These are phyloP conservation scores for Drosophila nr. perissopoda DNA, from an alignment of 2,888 invertebrate genomes.

Conservation along the genomic window DNA sequence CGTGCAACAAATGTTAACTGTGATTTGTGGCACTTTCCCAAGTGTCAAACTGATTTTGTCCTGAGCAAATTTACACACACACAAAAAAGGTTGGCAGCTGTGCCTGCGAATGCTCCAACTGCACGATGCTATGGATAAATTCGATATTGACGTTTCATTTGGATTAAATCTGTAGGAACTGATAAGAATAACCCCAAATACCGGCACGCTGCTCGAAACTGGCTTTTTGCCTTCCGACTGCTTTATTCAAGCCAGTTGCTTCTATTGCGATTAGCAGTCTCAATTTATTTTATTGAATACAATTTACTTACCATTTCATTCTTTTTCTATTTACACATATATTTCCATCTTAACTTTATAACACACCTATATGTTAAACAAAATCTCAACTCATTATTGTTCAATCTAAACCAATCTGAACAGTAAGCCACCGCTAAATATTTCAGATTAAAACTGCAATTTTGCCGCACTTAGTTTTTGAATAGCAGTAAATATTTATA, in stretches of 20 bases:
- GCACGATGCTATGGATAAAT: slow-evolving; percentile 21
- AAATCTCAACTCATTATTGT: background rate
- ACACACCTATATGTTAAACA: background rate
- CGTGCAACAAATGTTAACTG: slow-evolving; percentile 66
- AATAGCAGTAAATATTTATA: background rate
- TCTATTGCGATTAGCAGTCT: slow-evolving; percentile 52
- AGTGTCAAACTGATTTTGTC: slow-evolving; percentile 63
- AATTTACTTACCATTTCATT: slow-evolving; percentile 64
- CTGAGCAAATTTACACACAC: slow-evolving; percentile 52
- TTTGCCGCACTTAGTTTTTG: background rate
- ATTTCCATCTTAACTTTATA: slow-evolving; percentile 11
- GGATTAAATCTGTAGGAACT: slow-evolving; percentile 13
- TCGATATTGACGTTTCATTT: slow-evolving; percentile 2
- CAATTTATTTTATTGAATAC: slow-evolving; percentile 73
- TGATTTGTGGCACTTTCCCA: slow-evolving; percentile 66
- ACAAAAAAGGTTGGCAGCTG: slow-evolving; percentile 39
- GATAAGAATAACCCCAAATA: slow-evolving; percentile 28
- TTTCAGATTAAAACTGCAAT: background rate
- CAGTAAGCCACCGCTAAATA: background rate
- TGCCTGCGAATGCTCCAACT: background rate
- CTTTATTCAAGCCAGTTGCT: slow-evolving; percentile 35
- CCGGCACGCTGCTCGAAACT: slow-evolving; percentile 21
- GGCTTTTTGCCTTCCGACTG: slow-evolving; percentile 12
- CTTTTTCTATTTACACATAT: slow-evolving; percentile 1
- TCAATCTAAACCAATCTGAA: background rate